phyloP scores from a whole-genome alignment of 2,888 invertebrate species.

The Eristalis tenax region DNA sequence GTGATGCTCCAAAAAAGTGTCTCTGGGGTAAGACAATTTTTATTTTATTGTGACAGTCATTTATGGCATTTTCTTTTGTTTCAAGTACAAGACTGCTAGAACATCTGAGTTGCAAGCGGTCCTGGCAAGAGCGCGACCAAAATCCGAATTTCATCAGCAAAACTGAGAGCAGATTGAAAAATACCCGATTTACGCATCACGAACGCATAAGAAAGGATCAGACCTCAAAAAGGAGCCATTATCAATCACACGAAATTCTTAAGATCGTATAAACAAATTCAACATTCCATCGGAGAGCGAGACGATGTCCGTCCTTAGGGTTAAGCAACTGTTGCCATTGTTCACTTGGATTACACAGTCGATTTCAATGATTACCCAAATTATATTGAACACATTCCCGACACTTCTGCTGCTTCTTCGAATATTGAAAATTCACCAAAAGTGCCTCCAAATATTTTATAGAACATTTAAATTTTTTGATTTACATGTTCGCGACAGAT shows the following conservation, averaged over 20 bases:
- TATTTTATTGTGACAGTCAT: background rate
- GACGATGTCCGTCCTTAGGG: no score
- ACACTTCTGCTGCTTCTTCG: background rate
- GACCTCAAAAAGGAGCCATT: no score
- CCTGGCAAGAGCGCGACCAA: conserved; percentile 85
- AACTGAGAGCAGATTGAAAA: background rate
- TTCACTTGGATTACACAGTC: no score
- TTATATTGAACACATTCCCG: no score
- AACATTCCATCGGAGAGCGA: no score
- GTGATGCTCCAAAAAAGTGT: conserved; percentile 90
- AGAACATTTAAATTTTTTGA: background rate
- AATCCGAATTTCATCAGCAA: conserved; percentile 42
- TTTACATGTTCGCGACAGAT: background rate
- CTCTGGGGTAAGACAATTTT: conserved; percentile 86
- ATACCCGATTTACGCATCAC: background rate
- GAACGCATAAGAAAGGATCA: no score
- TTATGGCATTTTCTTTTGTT: conserved; percentile 24
- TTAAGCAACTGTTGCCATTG: no score
- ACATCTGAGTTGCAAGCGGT: conserved; percentile 88
- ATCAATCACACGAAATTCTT: no score
- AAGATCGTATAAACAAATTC: no score
- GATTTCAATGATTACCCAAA: no score
- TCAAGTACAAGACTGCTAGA: conserved; percentile 88
- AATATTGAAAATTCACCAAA: conserved; percentile 26
- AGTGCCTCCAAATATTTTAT: conserved; percentile 58